Evolutionary conservation across 2,888 invertebrate species (phyloP), one percentile per base, ranked within the genome.

Genomic region (Scaeva pyrastri): DNA sequence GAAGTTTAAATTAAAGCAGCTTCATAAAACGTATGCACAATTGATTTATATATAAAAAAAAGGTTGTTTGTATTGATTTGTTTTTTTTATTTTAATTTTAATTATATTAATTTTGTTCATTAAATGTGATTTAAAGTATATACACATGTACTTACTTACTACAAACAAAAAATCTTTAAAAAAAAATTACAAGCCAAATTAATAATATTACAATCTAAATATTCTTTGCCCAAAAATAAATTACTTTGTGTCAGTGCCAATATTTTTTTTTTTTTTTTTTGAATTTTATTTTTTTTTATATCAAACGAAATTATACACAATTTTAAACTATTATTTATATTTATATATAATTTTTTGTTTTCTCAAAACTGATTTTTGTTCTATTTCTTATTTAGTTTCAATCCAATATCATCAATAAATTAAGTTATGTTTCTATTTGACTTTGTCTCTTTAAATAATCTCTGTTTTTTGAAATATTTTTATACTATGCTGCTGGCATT

Each of bases 31-130:
- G n/a, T n/a, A n/a, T n/a, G n/a, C n/a, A 1, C 4, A 23, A 16
- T 6, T 26, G 23, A n/a, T n/a, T n/a, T n/a, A n/a, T 8, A 41
- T n/a, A n/a, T 6, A 45, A 16, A 45, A 68, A 21, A 36, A 66
- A 68, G 11, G 7, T 12, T 23, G 26, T 48, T 68, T 41, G 31
- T 31, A 31, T 64, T 23, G 26, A 11, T 43, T 62, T n/a, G 45
- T 64, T 50, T 41, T 75, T 39, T 43, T 19, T 26, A 31, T 43
- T 78, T 62, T 19, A 73, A 21, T 48, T 66, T 72, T 45, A 79
- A 71, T 71, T 55, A 73, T 60, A 55, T 75, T 56, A 75, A 71
- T 70, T 68, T 72, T 77, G 72, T 72, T 72, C 64, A 70, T 82
- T 82, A 45, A 60, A 77, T 58, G 41, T 41, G 43, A 66, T 43